Evolutionary conservation across 2,888 invertebrate genomes (phyloP).

Genomic region (Tipula lateralis): DNA sequence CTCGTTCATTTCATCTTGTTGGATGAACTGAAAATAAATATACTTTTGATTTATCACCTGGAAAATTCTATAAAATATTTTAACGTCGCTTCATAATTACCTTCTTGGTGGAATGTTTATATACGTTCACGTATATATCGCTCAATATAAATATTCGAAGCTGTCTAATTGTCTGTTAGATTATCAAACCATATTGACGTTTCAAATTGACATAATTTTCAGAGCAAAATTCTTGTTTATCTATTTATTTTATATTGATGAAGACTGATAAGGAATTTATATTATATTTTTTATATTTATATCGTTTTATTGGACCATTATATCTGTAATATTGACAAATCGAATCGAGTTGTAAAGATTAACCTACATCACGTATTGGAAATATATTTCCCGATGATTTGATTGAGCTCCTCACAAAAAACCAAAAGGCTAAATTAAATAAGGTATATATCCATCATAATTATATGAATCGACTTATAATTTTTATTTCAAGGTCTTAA

Average conservation of each 20-base stretch:
- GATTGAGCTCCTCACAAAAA: not conserved
- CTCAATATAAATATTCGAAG: not conserved
- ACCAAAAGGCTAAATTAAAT: not conserved
- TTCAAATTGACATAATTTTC: not conserved
- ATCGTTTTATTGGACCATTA: not conserved
- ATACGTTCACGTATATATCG: not conserved
- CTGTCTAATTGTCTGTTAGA: not conserved
- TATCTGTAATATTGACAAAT: not conserved
- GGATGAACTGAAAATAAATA: not conserved
- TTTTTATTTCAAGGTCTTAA: not conserved
- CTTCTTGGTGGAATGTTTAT: not conserved
- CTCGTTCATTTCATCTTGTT: not conserved
- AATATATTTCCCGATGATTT: not conserved
- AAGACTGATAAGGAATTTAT: not conserved
- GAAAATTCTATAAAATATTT: not conserved
- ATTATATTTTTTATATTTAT: not conserved
- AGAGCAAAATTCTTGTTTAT: not conserved
- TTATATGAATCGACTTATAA: not conserved
- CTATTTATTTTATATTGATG: not conserved
- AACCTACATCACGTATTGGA: not conserved
- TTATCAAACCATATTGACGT: not conserved
- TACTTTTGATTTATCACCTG: conserved; percentile 11
- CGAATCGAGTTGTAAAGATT: not conserved
- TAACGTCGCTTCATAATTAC: not conserved
- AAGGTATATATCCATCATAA: conserved; percentile 6